Conservation (phyloP, 2,113 vertebrate genomes). For the Melozone crissalis region DNA sequence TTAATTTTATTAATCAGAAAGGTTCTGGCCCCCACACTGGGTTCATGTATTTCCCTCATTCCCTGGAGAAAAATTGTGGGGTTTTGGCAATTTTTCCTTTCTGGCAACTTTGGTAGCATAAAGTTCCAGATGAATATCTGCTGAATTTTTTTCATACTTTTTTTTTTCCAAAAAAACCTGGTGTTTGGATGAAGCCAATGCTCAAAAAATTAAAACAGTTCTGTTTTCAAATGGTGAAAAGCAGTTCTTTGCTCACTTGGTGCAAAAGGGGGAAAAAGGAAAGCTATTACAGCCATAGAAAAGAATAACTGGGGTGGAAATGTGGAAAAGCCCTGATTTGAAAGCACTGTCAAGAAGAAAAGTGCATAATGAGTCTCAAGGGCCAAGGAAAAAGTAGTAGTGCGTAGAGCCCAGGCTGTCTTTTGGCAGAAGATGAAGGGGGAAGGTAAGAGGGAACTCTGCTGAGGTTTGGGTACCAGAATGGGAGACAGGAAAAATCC, state of each 20-base stretch:
- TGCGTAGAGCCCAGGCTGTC: neutral
- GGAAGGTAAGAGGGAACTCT: neutral
- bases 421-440: neutral
- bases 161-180: neutral
- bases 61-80: neutral
- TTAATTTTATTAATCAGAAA: neutral
- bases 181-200: neutral
- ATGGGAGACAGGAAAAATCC: neutral
- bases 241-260: neutral
- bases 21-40: neutral
- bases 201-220: neutral
- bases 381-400: neutral
- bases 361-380: neutral
- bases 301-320: neutral
- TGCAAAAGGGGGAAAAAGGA: neutral
- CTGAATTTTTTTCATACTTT: neutral
- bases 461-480: neutral
- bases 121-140: neutral
- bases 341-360: neutral
- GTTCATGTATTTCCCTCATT: neutral
- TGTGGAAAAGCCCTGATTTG: neutral
- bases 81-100: neutral
- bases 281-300: neutral
- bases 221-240: neutral
- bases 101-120: neutral